A percentile compares a stretch with the other conserved stretches of the same genome.
Conservation (phyloP, 1,140 invertebrate species). For the Fopius arisanus region DNA sequence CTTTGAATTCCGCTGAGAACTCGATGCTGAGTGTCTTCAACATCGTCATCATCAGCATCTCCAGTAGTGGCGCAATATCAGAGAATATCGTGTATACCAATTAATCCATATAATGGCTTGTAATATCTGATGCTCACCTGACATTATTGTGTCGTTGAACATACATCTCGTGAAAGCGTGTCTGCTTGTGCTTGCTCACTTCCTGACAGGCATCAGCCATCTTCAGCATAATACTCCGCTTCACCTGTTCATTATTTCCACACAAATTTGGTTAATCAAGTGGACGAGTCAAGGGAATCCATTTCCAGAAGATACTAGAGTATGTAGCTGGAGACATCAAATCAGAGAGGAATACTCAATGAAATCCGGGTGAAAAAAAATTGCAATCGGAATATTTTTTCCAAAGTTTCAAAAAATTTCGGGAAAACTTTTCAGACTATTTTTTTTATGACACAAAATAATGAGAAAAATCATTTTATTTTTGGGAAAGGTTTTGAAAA, state of each 20-base stretch:
- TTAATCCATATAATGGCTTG: slow-evolving; percentile 1
- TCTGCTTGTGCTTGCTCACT: slow-evolving; percentile 72
- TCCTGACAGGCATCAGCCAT: slow-evolving; percentile 89
- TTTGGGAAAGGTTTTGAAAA: not conserved
- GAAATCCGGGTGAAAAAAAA: too few relatives aligned
- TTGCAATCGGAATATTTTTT: too few relatives aligned
- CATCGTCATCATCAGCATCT: not conserved
- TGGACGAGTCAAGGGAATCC: too few relatives aligned
- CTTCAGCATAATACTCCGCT: slow-evolving; percentile 91
- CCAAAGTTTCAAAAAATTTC: too few relatives aligned
- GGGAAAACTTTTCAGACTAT: too few relatives aligned
- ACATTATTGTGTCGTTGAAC: slow-evolving; percentile 98
- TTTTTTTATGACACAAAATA: too few relatives aligned
- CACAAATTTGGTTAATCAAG: slow-evolving; percentile 8
- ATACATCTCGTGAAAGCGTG: slow-evolving; percentile 94
- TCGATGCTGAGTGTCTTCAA: too few relatives aligned
- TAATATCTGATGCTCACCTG: slow-evolving; percentile 66
- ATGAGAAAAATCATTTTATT: not conserved
- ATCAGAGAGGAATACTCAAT: too few relatives aligned
- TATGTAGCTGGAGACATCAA: too few relatives aligned
- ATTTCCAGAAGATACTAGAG: too few relatives aligned
- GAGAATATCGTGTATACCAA: not conserved
- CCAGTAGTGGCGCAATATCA: not conserved
- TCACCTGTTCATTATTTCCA: slow-evolving; percentile 72
- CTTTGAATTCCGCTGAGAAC: too few relatives aligned